Evolutionary conservation across 2,888 invertebrate species (phyloP), one percentile per base, ranked within the genome.

Genomic region (Diachrysia chrysitis): DNA sequence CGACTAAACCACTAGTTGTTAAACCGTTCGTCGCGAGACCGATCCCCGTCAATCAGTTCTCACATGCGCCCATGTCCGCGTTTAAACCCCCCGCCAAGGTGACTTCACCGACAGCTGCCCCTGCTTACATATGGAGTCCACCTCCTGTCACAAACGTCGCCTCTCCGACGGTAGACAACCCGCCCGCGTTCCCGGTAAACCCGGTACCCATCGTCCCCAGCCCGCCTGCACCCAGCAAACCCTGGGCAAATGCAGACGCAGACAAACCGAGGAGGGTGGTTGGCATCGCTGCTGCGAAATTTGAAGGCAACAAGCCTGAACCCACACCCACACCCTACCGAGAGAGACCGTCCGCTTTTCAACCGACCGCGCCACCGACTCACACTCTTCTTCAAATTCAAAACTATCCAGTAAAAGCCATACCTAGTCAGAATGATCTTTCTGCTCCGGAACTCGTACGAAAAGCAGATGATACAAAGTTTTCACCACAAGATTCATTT

Each of bases 21-120:
- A 93, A 96, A 76, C 95, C 95, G 53, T 95, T 96, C 66, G 92
- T 93, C 23, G 95, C 96, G 29, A 96, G 96, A 85, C 96, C 96
- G 12, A 90, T 96, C 53, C 96, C 96, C 2, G 95, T 97, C 0
- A 97, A 97, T 86, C 96, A 97, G 80, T 97, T 98, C 83, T 97
- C 97, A 25, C 97, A 98, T 86, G 97, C 97, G 0, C 97, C 97
- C 0, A 96, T 97, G 94, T 97, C 97, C 12, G 97, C 97, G 4
- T 98, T 98, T 84, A 96, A 97, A 76, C 97, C 97, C 0, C 95
- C 94, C 69, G 92, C 94, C 67, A 95, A 91, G 77, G 91, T 91
- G 67, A 85, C 85, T 32, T 95, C 92, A 10, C 95, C 95, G 5
- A 89, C 87, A 9, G 81, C 82, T 25, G 89, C 91, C 12, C 89